Conservation (phyloP, 2,113 vertebrate genomes). For the Salminus brasiliensis region DNA sequence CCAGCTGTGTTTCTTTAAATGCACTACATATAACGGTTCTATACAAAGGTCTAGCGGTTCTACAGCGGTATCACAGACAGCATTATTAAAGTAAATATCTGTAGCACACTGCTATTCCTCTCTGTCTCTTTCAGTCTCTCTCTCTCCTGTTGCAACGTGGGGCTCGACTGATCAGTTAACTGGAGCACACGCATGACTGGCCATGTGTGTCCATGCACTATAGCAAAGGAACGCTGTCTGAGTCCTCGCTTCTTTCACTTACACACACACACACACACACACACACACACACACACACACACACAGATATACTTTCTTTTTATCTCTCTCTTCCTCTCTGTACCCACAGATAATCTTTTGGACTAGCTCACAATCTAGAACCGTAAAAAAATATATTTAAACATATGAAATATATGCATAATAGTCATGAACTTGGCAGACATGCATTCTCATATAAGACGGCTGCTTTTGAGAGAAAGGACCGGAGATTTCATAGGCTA, state of each 20-base stretch:
- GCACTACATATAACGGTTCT: no score
- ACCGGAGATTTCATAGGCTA: no score
- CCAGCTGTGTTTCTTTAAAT: no score
- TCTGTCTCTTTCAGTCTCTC: neutral
- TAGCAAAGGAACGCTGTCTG: constrained; percentile 43
- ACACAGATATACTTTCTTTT: neutral
- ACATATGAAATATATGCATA: no score
- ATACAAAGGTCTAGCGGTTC: no score
- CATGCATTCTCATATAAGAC: no score
- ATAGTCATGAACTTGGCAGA: no score
- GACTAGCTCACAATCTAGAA: no score
- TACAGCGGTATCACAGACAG: neutral
- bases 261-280: no score
- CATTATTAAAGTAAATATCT: neutral
- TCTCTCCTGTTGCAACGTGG: constrained; percentile 29
- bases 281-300: neutral
- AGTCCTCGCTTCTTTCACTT: constrained; percentile 30
- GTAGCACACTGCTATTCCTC: neutral
- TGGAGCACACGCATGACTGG: constrained; percentile 67
- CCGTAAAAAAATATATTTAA: no score
- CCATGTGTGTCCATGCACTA: constrained; percentile 64
- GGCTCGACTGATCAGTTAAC: constrained; percentile 65
- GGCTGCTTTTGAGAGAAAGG: no score
- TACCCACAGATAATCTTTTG: no score
- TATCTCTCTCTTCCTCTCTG: neutral